A percentile compares a stretch with the other conserved stretches of the same genome.
Conservation (phyloP, 2,888 invertebrate genomes). For the Rutpela maculata region DNA sequence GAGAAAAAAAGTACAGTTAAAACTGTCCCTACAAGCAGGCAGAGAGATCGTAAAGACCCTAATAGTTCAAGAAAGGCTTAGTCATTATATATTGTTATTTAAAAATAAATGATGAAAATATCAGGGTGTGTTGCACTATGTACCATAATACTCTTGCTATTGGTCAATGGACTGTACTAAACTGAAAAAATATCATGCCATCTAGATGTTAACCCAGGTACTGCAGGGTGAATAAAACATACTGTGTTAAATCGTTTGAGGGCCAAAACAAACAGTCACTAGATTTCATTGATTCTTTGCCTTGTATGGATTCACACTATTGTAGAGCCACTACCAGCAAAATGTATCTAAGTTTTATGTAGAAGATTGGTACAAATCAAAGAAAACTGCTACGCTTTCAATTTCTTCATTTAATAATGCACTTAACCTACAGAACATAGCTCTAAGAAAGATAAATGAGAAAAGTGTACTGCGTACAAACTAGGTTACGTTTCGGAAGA, state of each 20-base stretch:
- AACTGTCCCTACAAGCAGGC: no score
- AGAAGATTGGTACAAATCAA: constrained; percentile 9
- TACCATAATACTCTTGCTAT: background rate
- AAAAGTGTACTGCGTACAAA: constrained; percentile 26
- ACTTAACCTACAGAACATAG: constrained; percentile 7
- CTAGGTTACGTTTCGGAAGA: constrained; percentile 16
- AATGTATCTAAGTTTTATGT: background rate
- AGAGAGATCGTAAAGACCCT: no score
- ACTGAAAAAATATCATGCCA: background rate
- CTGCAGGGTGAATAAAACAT: background rate
- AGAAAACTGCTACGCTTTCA: constrained; percentile 4
- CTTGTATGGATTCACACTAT: no score
- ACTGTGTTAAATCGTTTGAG: constrained; percentile 7
- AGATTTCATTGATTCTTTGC: constrained; percentile 5
- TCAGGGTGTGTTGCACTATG: no score
- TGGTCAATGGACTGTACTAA: constrained; percentile 1
- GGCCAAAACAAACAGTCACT: background rate
- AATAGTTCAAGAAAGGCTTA: no score
- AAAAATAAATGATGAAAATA: no score
- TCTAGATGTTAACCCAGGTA: background rate
- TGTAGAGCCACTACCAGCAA: no score
- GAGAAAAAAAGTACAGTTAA: no score
- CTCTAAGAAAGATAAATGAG: constrained; percentile 23
- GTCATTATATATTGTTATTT: no score
- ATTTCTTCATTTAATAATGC: constrained; percentile 23